These are phyloP conservation scores for Prosapia bicincta DNA, from an alignment of 2,888 invertebrate species.

Conservation along the genomic window DNA sequence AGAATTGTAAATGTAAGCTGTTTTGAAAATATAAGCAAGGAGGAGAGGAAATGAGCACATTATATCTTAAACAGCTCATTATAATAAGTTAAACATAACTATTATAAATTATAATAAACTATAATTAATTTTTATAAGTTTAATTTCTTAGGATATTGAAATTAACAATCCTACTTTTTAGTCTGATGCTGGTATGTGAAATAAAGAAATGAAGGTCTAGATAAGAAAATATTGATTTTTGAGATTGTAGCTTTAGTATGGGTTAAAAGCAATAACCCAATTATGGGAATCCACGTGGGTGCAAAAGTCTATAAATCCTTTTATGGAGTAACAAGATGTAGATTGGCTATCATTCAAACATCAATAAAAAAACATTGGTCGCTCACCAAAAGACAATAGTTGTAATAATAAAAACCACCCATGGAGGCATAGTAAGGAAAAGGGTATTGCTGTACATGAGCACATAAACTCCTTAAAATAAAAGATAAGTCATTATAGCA, in stretches of 20 bases:
- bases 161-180: background rate
- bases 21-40: background rate
- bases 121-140: no score
- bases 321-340: background rate
- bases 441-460: background rate
- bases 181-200: background rate
- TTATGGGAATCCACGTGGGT: background rate
- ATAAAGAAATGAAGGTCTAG: background rate
- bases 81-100: no score
- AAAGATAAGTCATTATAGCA: slow-evolving; percentile 11
- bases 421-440: background rate
- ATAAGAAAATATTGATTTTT: background rate
- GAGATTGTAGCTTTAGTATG: background rate
- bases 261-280: background rate
- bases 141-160: background rate
- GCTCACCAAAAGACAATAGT: background rate
- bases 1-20: background rate
- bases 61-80: no score
- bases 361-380: background rate
- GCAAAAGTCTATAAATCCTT: background rate
- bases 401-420: background rate
- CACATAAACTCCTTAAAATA: background rate
- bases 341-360: background rate
- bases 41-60: no score
- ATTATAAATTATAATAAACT: no score